Evolutionary conservation across 2,888 invertebrate species (phyloP).

Genomic region (Ennomos fuscantarius): DNA sequence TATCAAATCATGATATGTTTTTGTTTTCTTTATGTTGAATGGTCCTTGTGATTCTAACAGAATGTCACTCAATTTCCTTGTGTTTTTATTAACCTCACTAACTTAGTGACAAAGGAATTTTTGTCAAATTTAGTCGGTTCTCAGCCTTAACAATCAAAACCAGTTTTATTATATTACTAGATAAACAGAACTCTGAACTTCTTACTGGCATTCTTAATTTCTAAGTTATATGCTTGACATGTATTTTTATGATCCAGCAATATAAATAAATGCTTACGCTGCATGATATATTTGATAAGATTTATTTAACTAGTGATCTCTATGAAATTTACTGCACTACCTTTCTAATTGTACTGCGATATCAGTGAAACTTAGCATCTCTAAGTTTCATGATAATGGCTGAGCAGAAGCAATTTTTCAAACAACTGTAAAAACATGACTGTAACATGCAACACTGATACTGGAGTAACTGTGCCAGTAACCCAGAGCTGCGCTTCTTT

Average conservation of each 20-base stretch:
- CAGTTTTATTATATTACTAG: conserved; percentile 19
- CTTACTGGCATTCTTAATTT: conserved; percentile 14
- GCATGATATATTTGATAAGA: conserved; percentile 24
- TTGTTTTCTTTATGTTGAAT: conserved; percentile 78
- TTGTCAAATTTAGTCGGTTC: conserved; percentile 19
- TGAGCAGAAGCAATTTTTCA: no score
- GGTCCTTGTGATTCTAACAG: conserved; percentile 85
- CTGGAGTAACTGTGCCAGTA: no score
- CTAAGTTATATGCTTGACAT: conserved; percentile 16
- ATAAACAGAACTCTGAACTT: conserved; percentile 16
- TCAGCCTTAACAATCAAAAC: conserved; percentile 14
- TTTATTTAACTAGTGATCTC: not conserved
- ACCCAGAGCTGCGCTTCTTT: no score
- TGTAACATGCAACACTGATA: no score
- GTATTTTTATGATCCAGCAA: not conserved
- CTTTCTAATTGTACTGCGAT: not conserved
- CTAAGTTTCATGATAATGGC: no score
- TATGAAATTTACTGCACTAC: not conserved
- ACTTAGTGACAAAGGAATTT: conserved; percentile 34
- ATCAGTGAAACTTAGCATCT: no score
- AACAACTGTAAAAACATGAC: no score
- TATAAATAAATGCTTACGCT: conserved; percentile 13
- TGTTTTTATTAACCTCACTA: conserved; percentile 45
- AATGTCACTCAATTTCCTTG: conserved; percentile 46
- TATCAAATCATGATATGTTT: conserved; percentile 52